Evolutionary conservation across 2,113 vertebrate genomes (phyloP).

Genomic region (Sceloporus undulatus): DNA sequence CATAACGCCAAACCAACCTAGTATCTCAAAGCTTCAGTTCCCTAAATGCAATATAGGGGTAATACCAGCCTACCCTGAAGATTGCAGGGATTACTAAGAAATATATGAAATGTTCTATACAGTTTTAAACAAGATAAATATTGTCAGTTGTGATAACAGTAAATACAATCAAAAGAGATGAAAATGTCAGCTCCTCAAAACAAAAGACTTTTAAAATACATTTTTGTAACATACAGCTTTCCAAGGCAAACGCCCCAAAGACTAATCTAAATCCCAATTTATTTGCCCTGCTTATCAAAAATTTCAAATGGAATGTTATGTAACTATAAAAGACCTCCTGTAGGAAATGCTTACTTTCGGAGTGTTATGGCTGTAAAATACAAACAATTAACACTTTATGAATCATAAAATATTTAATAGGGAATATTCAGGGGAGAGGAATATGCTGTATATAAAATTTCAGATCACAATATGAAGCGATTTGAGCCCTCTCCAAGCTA

Average conservation of each 20-base stretch:
- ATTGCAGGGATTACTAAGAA: background rate
- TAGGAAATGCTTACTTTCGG: conserved; percentile 31
- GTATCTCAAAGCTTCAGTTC: background rate
- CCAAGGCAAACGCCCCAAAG: background rate
- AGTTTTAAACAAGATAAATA: background rate
- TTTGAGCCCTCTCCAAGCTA: conserved; percentile 88
- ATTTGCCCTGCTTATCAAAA: conserved; percentile 41
- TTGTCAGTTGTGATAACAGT: background rate
- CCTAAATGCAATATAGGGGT: background rate
- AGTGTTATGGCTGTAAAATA: conserved; percentile 54
- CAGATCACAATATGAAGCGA: conserved; percentile 96
- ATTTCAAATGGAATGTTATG: conserved; percentile 20
- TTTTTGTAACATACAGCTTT: conserved; percentile 11
- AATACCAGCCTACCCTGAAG: background rate
- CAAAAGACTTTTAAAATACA: conserved; percentile 17
- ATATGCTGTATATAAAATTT: conserved; percentile 99
- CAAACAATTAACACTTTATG: conserved; percentile 77
- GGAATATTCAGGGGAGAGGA: conserved; percentile 91
- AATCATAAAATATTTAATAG: conserved; percentile 99
- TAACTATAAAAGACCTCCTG: conserved; percentile 32
- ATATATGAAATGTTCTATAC: background rate
- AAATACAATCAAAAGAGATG: conserved; percentile 13
- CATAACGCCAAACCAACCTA: background rate
- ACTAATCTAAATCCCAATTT: conserved; percentile 2
- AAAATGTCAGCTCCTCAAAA: conserved; percentile 20